Base-by-base conservation (phyloP, 2,797 vertebrate species). In the Synaphobranchus kaupii region DNA sequence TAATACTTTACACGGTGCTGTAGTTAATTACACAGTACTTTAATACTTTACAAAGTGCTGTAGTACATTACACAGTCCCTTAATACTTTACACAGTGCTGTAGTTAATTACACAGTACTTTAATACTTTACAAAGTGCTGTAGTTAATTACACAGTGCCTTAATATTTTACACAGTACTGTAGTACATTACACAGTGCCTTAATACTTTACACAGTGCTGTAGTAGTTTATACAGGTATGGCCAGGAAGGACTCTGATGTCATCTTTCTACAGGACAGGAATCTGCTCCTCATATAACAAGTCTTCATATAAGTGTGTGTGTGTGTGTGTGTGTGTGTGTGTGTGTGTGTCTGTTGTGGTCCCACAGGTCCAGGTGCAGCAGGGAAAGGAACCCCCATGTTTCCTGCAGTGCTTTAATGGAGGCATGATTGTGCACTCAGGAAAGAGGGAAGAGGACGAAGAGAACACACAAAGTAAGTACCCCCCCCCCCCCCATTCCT, bases 391-490 rank as follows among this genome's bases (percentile, higher is more conserved):
- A 93, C 98, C 97, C 0, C 98, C 99, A 0, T 99, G 98, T 92
- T 99, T 99, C 88, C 96, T 99, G 88, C 98, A 99, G 90, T 99
- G 98, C 85, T 99, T 99, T 89, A 98, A 96, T 34, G 99, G 98
- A 58, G 98, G 98, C 0, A 99, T 99, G 99, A 97, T 99, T 28
- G 95, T 99, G 84, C 99, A 99, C 88, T 95, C 97, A 2, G 98
- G 99, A 84, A 97, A 98, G 91, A 96, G 99, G 88, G 99, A 99
- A 93, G 99, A 99, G 88, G 98, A 99, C 89, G 99, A 99, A 93
- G 98, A 99, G 94, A 99, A 98, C 91, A 91, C 94, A 7, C 99
- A 99, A 94, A 98, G 98, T 99, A 96, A 96, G 94, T 93, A 39
- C 83, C 78, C 25, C 44, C 13, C 34, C 10, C 34, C 71, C 5